Evolutionary conservation across 2,888 invertebrate species (phyloP).

Genomic region (Drosophila mulleri): DNA sequence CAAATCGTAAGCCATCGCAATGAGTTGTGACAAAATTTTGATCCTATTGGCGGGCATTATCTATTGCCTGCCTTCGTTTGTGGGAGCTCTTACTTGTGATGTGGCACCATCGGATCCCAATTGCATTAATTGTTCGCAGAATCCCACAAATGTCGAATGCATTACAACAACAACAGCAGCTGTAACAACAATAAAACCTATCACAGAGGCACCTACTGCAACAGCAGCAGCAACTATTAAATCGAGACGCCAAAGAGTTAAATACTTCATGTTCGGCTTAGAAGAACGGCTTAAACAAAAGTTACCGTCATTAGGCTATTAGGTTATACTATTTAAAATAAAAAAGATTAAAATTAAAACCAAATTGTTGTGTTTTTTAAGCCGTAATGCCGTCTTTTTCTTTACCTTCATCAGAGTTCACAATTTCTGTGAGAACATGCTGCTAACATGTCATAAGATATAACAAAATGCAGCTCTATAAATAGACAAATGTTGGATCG

Average conservation of each 20-base stretch:
- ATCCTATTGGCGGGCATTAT: slow-evolving; percentile 24
- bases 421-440: background rate
- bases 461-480: slow-evolving; percentile 26
- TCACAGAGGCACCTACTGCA: background rate
- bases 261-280: background rate
- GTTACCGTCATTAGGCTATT: background rate
- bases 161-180: slow-evolving; percentile 1
- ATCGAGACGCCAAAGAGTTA: slow-evolving; percentile 9
- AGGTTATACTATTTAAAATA: no score
- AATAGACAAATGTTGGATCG: slow-evolving; percentile 12
- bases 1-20: slow-evolving; percentile 9
- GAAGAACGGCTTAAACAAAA: slow-evolving; percentile 1
- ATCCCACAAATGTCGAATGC: slow-evolving; percentile 34
- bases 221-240: slow-evolving; percentile 1
- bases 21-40: slow-evolving; percentile 32
- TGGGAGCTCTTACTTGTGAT: slow-evolving; percentile 39
- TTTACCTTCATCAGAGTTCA: background rate
- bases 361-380: no score
- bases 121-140: slow-evolving; percentile 32
- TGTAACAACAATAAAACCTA: background rate
- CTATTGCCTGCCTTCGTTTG: slow-evolving; percentile 16
- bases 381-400: background rate
- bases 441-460: slow-evolving; percentile 2
- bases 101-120: slow-evolving; percentile 33
- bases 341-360: no score